Conservation (phyloP, 2,797 vertebrate genomes). For the Amblyraja radiata region DNA sequence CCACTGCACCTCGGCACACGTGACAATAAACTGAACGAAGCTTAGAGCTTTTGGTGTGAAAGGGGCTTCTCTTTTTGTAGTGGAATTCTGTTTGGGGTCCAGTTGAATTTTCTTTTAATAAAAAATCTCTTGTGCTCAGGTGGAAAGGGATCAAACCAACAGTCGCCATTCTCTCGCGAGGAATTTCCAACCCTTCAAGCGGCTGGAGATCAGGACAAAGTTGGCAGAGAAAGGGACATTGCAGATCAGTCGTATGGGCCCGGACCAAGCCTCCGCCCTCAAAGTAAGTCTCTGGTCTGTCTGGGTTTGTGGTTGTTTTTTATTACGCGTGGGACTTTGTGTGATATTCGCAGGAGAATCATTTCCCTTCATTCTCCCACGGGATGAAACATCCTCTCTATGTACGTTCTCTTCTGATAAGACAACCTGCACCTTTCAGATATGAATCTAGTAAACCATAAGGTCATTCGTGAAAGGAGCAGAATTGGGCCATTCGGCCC, state of each 20-base stretch:
- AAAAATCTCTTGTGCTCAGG: constrained; percentile 58
- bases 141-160: constrained; percentile 99
- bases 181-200: constrained; percentile 99
- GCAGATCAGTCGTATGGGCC: constrained; percentile 99
- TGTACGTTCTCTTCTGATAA: too few relatives aligned
- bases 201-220: constrained; percentile 99
- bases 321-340: not conserved
- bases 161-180: constrained; percentile 99
- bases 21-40: too few relatives aligned
- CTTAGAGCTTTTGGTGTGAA: not conserved
- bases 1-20: too few relatives aligned
- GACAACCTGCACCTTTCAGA: not conserved
- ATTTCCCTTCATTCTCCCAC: too few relatives aligned
- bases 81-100: not conserved
- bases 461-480: too few relatives aligned
- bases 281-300: constrained; percentile 59
- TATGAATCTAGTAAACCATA: not conserved
- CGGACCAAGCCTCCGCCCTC: constrained; percentile 80
- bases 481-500: too few relatives aligned
- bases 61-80: not conserved
- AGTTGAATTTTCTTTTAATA: not conserved
- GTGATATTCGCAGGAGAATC: not conserved
- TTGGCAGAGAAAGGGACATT: constrained; percentile 99
- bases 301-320: not conserved
- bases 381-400: too few relatives aligned